Conservation (phyloP, 2,113 vertebrate species). For the Leptobrachium ailaonicum region DNA sequence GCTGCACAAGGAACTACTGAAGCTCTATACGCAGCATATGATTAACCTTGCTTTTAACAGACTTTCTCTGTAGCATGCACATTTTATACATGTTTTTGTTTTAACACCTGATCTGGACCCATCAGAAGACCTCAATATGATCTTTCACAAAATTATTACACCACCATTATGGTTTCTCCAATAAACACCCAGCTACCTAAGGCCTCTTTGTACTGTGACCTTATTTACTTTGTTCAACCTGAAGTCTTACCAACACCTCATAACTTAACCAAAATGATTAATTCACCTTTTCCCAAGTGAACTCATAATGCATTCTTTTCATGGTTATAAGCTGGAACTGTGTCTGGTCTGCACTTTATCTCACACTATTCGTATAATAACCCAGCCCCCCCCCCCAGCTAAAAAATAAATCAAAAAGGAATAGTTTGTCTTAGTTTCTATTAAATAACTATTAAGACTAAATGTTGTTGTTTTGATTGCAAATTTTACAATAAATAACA, state of each 20-base stretch:
- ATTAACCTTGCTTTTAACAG: background rate
- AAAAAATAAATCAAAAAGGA: too few species aligned
- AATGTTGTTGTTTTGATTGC: background rate
- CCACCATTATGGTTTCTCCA: background rate
- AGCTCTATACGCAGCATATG: background rate
- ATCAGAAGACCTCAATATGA: background rate
- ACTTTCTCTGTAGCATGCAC: background rate
- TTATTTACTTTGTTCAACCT: conserved; percentile 9
- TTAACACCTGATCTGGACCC: background rate
- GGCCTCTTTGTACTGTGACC: conserved; percentile 1
- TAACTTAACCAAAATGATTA: conserved; percentile 29
- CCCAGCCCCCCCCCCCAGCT: too few species aligned
- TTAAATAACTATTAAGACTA: background rate
- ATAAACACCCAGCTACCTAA: background rate
- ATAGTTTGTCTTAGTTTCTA: background rate
- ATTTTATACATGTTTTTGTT: background rate
- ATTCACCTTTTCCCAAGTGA: conserved; percentile 20
- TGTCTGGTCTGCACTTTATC: background rate
- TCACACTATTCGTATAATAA: background rate
- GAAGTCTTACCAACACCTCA: conserved; percentile 15
- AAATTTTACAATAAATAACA: background rate
- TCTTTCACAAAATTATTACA: background rate
- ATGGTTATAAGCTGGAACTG: background rate
- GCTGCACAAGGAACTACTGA: too few species aligned
- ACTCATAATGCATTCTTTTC: conserved; percentile 1